Evolutionary conservation across 2,113 vertebrate species (phyloP).

Genomic region (Sinocyclocheilus grahami): DNA sequence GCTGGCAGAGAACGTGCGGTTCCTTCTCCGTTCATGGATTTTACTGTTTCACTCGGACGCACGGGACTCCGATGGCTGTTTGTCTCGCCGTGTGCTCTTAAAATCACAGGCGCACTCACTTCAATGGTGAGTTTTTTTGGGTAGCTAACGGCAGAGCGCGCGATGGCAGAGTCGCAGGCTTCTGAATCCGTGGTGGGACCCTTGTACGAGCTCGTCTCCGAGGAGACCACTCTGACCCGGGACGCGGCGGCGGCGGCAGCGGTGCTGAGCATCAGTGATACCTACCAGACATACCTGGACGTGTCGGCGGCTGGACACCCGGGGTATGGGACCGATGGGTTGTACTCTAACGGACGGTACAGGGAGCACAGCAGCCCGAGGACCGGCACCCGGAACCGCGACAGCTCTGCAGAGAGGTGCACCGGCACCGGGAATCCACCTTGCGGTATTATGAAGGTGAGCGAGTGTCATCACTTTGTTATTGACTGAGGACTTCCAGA

Average conservation of each 20-base stretch:
- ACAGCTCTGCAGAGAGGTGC: slow-evolving; percentile 80
- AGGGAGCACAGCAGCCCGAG: slow-evolving; percentile 69
- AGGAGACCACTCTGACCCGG: slow-evolving; percentile 45
- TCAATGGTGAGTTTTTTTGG: slow-evolving; percentile 44
- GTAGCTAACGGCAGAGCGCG: slow-evolving; percentile 66
- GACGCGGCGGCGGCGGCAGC: slow-evolving; percentile 58
- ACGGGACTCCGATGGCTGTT: slow-evolving; percentile 24
- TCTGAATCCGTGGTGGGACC: slow-evolving; percentile 72
- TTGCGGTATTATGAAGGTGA: slow-evolving; percentile 90
- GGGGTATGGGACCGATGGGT: slow-evolving; percentile 70
- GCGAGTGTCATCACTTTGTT: slow-evolving; percentile 53
- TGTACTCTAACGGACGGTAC: slow-evolving; percentile 75
- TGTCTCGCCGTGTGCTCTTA: slow-evolving; percentile 37
- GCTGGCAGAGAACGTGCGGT: slow-evolving; percentile 2
- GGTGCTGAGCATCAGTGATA: slow-evolving; percentile 55
- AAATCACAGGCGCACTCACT: slow-evolving; percentile 62
- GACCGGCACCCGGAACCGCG: slow-evolving; percentile 76
- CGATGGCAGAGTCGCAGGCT: slow-evolving; percentile 76
- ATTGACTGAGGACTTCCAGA: slow-evolving; percentile 36
- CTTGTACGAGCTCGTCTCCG: slow-evolving; percentile 60
- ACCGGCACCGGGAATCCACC: slow-evolving; percentile 74
- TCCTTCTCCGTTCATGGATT: slow-evolving; percentile 43
- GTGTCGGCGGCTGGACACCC: slow-evolving; percentile 66
- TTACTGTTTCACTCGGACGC: slow-evolving; percentile 18
- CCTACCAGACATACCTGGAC: slow-evolving; percentile 65